Percentiles rank a stretch among this genome's conserved stretches.
phyloP scores from a whole-genome alignment of 2,797 vertebrate species.

The Chiroxiphia lanceolata region DNA sequence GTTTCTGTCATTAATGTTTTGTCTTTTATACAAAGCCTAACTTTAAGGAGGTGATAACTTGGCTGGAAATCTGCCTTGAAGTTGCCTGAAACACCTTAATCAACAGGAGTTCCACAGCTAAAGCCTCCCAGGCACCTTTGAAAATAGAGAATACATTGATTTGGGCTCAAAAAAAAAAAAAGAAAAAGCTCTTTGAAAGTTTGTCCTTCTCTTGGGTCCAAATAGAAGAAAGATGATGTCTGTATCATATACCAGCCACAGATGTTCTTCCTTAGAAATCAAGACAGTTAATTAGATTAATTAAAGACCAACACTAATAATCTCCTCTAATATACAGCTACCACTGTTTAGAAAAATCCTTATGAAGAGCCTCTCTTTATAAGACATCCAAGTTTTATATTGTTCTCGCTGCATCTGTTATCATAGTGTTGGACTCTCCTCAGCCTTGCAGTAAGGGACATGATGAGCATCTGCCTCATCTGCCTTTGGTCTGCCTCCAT shows the following conservation, averaged over 20 bases:
- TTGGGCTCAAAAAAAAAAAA: neutral
- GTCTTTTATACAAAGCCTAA: neutral
- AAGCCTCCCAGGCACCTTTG: neutral
- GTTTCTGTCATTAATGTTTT: neutral
- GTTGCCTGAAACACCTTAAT: neutral
- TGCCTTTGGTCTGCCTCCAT: neutral
- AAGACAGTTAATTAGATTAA: neutral
- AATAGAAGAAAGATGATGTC: neutral
- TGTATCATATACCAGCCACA: neutral
- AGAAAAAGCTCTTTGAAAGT: neutral
- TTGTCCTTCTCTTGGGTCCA: neutral
- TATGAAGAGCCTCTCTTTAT: neutral
- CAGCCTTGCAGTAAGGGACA: neutral
- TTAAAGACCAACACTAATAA: neutral
- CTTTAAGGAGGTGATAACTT: neutral
- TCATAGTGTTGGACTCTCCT: accelerated
- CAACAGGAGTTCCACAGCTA: neutral
- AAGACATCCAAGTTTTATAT: neutral
- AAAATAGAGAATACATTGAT: neutral
- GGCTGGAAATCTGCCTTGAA: neutral
- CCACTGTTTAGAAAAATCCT: neutral
- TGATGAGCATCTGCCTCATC: neutral
- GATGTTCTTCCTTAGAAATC: neutral
- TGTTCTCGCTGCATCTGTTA: neutral
- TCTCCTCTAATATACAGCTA: neutral